Base-by-base conservation (phyloP, 2,797 vertebrate species). In the Tympanoctomys barrerae region DNA sequence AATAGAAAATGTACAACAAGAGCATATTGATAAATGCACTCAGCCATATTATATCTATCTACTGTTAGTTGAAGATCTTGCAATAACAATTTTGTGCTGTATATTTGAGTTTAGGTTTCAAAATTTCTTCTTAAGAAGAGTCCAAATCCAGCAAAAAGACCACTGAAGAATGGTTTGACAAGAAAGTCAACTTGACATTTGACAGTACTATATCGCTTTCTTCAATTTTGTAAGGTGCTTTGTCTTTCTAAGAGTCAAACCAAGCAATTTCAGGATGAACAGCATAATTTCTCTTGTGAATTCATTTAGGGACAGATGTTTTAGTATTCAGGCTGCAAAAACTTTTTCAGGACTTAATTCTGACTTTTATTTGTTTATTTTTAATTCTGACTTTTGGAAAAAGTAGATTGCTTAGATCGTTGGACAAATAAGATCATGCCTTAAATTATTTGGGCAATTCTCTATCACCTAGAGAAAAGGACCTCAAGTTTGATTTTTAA, bases 191-290 rank as follows among this genome's bases (percentile, higher is more conserved):
- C 91, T 93, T 96, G 79, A 89, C 54, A 95, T 85, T 59, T 95
- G 90, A 95, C 75, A 96, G 89, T 87, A 97, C 95, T 97, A 96
- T 96, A 96, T 96, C 95, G 86, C 93, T 96, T 96, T n/a, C 73
- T 95, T 89, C 92, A 70, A 81, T 94, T 92, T 95, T 86, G 18
- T 90, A 70, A 88, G 33, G 83, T 52, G 28, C 28, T 95, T 95
- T 91, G 12, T 87, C 31, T 77, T 93, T 52, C n/a, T 57, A 36
- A 68, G 96, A 90, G 8, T 75, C 52, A 87, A 75, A 73, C 22
- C 88, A 31, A 93, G 52, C 57, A 96, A 79, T 22, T 93, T 95
- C 28, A 91, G 83, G 91, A 91, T 94, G 39, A 93, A 89, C 61
- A 26, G 10, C 18, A 49, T 22, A 87, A 92, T 77, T 95, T 78